Evolutionary conservation across 2,113 vertebrate genomes (phyloP), one percentile per base, ranked within the genome.

Genomic region (Onychostruthus taczanowskii): DNA sequence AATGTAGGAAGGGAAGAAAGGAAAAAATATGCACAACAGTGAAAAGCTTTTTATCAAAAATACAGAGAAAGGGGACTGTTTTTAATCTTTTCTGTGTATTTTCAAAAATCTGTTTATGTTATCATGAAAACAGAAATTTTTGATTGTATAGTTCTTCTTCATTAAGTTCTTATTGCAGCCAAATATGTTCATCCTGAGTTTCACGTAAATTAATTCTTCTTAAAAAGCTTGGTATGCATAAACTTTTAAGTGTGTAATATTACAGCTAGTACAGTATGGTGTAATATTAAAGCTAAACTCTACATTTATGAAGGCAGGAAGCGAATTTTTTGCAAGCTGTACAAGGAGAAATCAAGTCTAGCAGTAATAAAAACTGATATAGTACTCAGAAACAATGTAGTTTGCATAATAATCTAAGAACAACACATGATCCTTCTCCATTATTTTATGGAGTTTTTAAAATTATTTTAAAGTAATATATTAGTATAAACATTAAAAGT

Each of bases 61-160:
- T 70, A 26, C 13, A 50, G 15, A 15, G 7, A n/a, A 7, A 22
- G 3, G 2, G 5, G 5, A 3, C 13, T 1, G 0, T 6, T 52
- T 47, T 46, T 26, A 4, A 44, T 46, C 1, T 41, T 20, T 56
- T 80, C 23, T 66, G 2, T 59, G 1, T 44, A 20, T 69, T 77
- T 44, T 75, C 7, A 39, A 92, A 81, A 80, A 24, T 49, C 6
- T 73, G 2, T 9, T 31, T 61, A n/a, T 46, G 10, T 39, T 85
- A 76, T 16, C 6, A 67, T 18, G 19, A 72, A 85, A 82, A 19
- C 5, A 64, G 10, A 67, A 62, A 9, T 2, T 44, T 44, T 39
- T 39, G 3, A 46, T 44, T 80, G 1, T 30, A 68, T 55, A 62
- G 3, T n/a, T 68, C 10, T 19, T 69, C 22, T 70, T 66, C 37